phyloP scores from a whole-genome alignment of 2,888 invertebrate genomes.

The Standfussiana lucernea region DNA sequence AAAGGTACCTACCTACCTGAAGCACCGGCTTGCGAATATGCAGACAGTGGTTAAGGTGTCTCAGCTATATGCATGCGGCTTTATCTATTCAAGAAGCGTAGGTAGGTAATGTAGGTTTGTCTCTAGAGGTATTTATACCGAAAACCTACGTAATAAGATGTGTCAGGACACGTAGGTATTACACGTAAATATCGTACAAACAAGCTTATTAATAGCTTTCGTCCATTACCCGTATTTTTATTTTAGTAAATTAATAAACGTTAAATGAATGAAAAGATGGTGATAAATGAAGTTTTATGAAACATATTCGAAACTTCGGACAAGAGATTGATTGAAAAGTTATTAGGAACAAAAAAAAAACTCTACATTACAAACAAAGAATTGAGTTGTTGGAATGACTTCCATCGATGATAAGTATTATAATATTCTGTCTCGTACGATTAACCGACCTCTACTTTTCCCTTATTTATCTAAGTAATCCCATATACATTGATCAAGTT shows the following conservation, averaged over 20 bases:
- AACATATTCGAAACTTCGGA: background rate
- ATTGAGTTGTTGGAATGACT: background rate
- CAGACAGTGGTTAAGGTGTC: constrained; percentile 44
- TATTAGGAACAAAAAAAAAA: background rate
- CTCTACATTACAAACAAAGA: background rate
- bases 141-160: background rate
- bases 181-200: background rate
- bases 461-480: background rate
- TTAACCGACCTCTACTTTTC: background rate
- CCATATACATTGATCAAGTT: constrained; percentile 12
- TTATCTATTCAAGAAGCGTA: constrained; percentile 33
- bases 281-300: too few species aligned
- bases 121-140: background rate
- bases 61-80: constrained; percentile 35
- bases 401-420: background rate
- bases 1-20: constrained; percentile 21
- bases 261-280: background rate
- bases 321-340: background rate
- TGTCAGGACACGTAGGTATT: background rate
- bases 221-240: background rate
- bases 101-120: constrained; percentile 3
- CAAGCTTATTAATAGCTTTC: constrained; percentile 1
- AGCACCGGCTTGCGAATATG: constrained; percentile 34
- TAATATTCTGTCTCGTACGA: background rate
- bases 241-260: background rate